Conservation (phyloP, 2,888 invertebrate species). For the Sepiola atlantica region DNA sequence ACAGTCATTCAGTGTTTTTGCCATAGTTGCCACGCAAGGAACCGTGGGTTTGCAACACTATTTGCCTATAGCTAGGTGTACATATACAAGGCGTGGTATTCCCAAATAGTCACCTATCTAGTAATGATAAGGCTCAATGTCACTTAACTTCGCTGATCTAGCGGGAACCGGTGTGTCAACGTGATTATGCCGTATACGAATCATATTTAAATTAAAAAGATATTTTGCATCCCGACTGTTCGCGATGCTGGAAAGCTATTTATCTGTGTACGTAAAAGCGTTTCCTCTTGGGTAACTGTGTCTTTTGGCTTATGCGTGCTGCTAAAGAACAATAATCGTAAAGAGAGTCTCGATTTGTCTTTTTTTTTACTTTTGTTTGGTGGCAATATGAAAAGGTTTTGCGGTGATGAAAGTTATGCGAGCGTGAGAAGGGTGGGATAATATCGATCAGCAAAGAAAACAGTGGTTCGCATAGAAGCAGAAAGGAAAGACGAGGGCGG, state of each 20-base stretch:
- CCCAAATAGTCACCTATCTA: no score
- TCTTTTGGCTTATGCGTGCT: background rate
- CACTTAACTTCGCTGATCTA: no score
- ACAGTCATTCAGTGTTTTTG: no score
- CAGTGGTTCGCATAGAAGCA: background rate
- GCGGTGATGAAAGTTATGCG: background rate
- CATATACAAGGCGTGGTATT: no score
- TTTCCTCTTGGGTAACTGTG: background rate
- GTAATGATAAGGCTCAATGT: no score
- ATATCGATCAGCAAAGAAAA: background rate
- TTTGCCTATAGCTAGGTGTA: no score
- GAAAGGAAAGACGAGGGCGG: background rate
- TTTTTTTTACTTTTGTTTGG: background rate
- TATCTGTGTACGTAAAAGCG: background rate
- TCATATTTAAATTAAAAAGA: background rate
- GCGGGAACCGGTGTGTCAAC: no score
- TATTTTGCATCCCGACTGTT: background rate
- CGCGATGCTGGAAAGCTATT: background rate
- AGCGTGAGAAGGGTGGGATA: background rate
- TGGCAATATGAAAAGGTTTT: background rate
- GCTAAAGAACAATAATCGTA: background rate
- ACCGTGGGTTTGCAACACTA: no score
- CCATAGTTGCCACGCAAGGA: no score
- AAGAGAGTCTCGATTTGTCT: no score
- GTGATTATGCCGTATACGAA: no score